These are phyloP conservation scores for Dichetophora obliterata DNA, from an alignment of 2,888 invertebrate species.

Conservation along the genomic window DNA sequence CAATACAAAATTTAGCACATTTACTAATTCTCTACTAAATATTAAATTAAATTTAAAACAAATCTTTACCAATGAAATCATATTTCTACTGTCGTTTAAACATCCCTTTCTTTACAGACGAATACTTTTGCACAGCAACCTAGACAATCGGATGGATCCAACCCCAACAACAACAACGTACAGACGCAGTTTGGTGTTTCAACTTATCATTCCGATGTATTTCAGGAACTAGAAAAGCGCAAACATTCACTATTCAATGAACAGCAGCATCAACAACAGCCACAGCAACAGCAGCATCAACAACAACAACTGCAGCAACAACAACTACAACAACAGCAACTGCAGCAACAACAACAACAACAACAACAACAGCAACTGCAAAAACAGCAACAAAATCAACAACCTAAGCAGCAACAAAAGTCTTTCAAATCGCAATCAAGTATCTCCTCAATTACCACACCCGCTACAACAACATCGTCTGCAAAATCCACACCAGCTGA, in stretches of 20 bases:
- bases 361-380: constrained; percentile 40
- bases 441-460: background rate
- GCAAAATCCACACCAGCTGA: constrained; percentile 46
- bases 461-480: constrained; percentile 40
- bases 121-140: constrained; percentile 59
- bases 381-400: constrained; percentile 27
- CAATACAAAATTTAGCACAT: no score
- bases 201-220: constrained; percentile 67
- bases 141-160: constrained; percentile 48
- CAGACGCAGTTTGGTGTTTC: constrained; percentile 66
- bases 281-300: no score
- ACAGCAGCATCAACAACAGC: constrained; percentile 30
- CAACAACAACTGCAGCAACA: no score
- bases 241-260: constrained; percentile 27
- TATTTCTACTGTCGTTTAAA: no score
- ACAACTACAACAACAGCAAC: constrained; percentile 33
- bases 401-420: constrained; percentile 45
- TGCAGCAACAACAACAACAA: constrained; percentile 41
- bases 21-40: no score
- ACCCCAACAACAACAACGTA: background rate
- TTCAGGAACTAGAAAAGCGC: constrained; percentile 65
- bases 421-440: constrained; percentile 38
- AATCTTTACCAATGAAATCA: no score
- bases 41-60: no score
- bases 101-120: constrained; percentile 1